Conservation (phyloP, 2,113 vertebrate species). For the Actinemys pallida region DNA sequence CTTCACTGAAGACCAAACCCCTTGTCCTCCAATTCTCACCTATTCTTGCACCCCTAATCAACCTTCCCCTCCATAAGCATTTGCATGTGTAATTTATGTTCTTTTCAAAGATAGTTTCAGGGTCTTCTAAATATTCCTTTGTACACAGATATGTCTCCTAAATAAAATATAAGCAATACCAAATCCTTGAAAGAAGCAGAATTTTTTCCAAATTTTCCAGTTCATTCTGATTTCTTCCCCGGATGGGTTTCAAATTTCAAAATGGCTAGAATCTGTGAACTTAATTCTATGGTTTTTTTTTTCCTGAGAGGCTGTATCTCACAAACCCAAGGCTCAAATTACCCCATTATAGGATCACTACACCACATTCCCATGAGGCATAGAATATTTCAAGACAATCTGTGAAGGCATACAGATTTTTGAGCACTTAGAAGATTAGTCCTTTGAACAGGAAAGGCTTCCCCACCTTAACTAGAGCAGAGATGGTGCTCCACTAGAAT, state of each 20-base stretch:
- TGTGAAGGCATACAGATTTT: neutral
- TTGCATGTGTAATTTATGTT: neutral
- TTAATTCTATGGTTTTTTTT: neutral
- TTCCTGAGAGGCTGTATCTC: neutral
- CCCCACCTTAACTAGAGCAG: neutral
- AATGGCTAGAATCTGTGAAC: neutral
- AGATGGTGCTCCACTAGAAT: neutral
- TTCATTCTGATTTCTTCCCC: neutral
- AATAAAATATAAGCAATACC: no score
- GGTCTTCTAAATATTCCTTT: neutral
- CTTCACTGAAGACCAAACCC: no score
- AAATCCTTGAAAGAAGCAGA: no score
- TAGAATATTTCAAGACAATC: neutral
- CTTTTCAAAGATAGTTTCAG: neutral
- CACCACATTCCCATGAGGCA: neutral
- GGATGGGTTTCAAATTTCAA: neutral
- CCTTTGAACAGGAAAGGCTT: neutral
- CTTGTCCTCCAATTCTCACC: no score
- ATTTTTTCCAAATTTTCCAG: no score
- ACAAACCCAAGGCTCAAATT: neutral
- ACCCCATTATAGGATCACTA: neutral
- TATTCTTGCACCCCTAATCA: no score
- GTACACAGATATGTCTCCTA: neutral
- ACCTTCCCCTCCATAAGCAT: neutral
- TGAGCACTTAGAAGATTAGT: neutral